A percentile compares a stretch with the other conserved stretches of the same genome.
Evolutionary conservation across 2,888 invertebrate genomes (phyloP).

Genomic region (Chouioia cunea): DNA sequence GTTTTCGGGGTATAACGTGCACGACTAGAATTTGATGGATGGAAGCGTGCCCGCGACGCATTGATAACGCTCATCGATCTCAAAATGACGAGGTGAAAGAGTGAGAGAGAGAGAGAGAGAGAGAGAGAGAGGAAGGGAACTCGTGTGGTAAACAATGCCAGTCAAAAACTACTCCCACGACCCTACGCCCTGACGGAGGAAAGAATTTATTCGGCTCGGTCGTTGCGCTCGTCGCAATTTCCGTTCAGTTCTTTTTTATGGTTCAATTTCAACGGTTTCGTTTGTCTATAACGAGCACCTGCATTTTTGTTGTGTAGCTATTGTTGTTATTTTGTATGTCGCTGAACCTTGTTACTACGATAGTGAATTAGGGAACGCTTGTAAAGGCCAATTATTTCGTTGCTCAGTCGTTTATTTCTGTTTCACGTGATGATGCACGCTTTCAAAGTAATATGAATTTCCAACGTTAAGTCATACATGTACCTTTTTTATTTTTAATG

Average conservation of each 20-base stretch:
- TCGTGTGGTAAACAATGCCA: constrained; percentile 25
- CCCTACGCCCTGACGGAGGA: constrained; percentile 25
- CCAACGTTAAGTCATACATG: too few relatives aligned
- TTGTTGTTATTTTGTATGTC: too few relatives aligned
- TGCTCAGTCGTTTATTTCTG: too few relatives aligned
- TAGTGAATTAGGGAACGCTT: too few relatives aligned
- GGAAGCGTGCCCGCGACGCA: constrained; percentile 32
- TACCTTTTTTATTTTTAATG: too few relatives aligned
- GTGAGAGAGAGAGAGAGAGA: constrained; percentile 17
- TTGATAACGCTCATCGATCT: constrained; percentile 44
- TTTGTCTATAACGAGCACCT: not conserved
- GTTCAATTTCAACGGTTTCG: not conserved
- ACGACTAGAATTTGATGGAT: constrained; percentile 46
- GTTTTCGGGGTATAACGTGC: constrained; percentile 3
- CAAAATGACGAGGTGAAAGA: constrained; percentile 25
- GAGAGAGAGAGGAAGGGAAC: constrained; percentile 32
- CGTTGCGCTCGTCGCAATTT: constrained; percentile 19
- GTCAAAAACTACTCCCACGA: constrained; percentile 30
- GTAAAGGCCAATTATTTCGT: too few relatives aligned
- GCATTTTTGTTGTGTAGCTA: constrained; percentile 6
- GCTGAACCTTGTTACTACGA: too few relatives aligned
- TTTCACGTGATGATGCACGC: too few relatives aligned
- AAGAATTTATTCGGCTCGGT: constrained; percentile 39
- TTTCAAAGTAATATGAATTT: too few relatives aligned
- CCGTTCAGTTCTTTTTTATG: constrained; percentile 1